Conservation (phyloP, 2,888 invertebrate genomes). For the Melolontha melolontha region DNA sequence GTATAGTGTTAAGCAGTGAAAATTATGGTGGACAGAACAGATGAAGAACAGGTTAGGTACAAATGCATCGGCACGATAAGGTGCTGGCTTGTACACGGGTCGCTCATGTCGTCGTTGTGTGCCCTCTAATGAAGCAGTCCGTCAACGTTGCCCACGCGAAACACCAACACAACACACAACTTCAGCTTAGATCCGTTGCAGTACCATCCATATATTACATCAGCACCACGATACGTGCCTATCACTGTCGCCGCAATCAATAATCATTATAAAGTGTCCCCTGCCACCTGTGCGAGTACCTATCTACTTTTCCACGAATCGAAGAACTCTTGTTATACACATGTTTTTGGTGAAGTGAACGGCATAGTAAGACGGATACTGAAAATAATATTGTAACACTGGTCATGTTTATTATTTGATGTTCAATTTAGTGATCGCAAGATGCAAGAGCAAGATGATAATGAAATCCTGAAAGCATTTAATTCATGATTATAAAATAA, state of each 20-base stretch:
- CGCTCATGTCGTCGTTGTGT: slow-evolving; percentile 59
- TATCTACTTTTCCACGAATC: slow-evolving; percentile 40
- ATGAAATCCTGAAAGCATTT: too few species aligned
- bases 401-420: background rate
- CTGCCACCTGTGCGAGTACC: slow-evolving; percentile 49
- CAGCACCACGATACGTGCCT: slow-evolving; percentile 54
- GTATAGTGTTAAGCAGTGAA: slow-evolving; percentile 41
- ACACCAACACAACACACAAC: slow-evolving; percentile 30
- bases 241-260: slow-evolving; percentile 56
- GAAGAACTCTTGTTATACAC: slow-evolving; percentile 27
- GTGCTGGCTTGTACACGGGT: slow-evolving; percentile 62
- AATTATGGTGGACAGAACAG: slow-evolving; percentile 47
- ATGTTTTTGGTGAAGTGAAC: slow-evolving; percentile 17
- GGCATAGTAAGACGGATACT: background rate
- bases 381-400: slow-evolving; percentile 1
- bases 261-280: slow-evolving; percentile 57
- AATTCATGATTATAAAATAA: too few species aligned
- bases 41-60: slow-evolving; percentile 57
- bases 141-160: slow-evolving; percentile 60
- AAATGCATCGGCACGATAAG: slow-evolving; percentile 62
- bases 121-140: slow-evolving; percentile 65
- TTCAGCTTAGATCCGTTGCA: slow-evolving; percentile 39
- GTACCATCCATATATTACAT: slow-evolving; percentile 57
- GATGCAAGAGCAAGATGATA: too few species aligned
- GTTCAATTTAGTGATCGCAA: too few species aligned